Evolutionary conservation across 2,888 invertebrate genomes (phyloP).

Genomic region (Horisme vitalbata): DNA sequence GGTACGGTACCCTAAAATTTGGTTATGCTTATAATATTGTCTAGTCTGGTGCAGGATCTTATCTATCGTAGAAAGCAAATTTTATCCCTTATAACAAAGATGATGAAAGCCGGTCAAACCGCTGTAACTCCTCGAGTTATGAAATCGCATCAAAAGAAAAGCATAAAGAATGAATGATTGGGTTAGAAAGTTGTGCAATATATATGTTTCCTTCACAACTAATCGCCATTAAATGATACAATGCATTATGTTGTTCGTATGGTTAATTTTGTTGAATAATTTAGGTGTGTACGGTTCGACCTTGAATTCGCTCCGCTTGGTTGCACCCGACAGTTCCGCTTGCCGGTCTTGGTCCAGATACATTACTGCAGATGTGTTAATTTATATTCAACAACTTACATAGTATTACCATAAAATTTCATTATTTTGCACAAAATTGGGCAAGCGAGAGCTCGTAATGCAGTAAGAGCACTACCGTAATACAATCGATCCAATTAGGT

Average conservation of each 20-base stretch:
- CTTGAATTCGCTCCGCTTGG: slow-evolving; percentile 62
- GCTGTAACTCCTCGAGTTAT: too few relatives aligned
- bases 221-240: slow-evolving; percentile 19
- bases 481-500: slow-evolving; percentile 32
- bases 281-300: slow-evolving; percentile 59
- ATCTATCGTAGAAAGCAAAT: too few relatives aligned
- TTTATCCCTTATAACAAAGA: too few relatives aligned
- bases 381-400: slow-evolving; percentile 43
- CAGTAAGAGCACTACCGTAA: slow-evolving; percentile 25
- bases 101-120: too few relatives aligned
- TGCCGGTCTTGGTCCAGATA: slow-evolving; percentile 65
- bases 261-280: slow-evolving; percentile 49
- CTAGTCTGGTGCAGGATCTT: too few relatives aligned
- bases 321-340: slow-evolving; percentile 66
- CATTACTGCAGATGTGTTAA: slow-evolving; percentile 55
- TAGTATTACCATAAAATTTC: slow-evolving; percentile 25
- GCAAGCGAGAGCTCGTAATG: slow-evolving; percentile 20
- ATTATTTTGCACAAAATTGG: slow-evolving; percentile 21
- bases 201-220: slow-evolving; percentile 1
- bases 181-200: slow-evolving; percentile 6
- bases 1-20: too few relatives aligned
- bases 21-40: too few relatives aligned
- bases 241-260: slow-evolving; percentile 36
- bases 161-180: neutral
- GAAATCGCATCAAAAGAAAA: too few relatives aligned